A percentile compares a stretch with the other conserved stretches of the same genome.
These are phyloP conservation scores for Trematocara stigmaticum DNA, from an alignment of 2,113 vertebrate genomes.

Conservation along the genomic window DNA sequence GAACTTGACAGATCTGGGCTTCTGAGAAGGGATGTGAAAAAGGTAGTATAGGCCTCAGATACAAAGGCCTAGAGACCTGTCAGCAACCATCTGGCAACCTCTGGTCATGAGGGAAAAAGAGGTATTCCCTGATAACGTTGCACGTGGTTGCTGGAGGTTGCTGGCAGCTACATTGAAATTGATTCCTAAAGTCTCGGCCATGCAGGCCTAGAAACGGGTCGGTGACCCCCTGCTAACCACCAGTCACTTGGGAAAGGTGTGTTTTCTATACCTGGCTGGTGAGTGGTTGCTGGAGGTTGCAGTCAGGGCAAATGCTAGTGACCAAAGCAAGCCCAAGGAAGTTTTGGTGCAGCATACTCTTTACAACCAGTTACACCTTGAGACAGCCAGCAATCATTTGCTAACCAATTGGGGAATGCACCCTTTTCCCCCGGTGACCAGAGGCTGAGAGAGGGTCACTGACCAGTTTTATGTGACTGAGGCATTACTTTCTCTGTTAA, in stretches of 20 bases:
- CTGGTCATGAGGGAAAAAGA: neutral
- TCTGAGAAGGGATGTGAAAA: neutral
- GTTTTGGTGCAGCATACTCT: neutral
- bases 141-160: neutral
- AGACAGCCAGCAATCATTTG: neutral
- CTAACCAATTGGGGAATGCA: neutral
- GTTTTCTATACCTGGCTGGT: neutral
- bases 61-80: neutral
- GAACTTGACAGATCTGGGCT: neutral
- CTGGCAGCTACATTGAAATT: neutral
- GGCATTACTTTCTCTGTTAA: neutral
- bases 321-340: neutral
- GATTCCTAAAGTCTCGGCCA: neutral
- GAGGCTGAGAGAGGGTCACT: neutral
- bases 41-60: neutral
- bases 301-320: neutral
- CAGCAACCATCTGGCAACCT: neutral
- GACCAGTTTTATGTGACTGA: neutral
- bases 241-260: neutral
- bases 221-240: neutral
- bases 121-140: neutral
- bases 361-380: neutral
- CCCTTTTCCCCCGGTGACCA: neutral
- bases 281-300: neutral
- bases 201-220: neutral